Evolutionary conservation across 1,140 invertebrate species (phyloP), one percentile per base, ranked within the genome.

Genomic region (Drosophila auraria): DNA sequence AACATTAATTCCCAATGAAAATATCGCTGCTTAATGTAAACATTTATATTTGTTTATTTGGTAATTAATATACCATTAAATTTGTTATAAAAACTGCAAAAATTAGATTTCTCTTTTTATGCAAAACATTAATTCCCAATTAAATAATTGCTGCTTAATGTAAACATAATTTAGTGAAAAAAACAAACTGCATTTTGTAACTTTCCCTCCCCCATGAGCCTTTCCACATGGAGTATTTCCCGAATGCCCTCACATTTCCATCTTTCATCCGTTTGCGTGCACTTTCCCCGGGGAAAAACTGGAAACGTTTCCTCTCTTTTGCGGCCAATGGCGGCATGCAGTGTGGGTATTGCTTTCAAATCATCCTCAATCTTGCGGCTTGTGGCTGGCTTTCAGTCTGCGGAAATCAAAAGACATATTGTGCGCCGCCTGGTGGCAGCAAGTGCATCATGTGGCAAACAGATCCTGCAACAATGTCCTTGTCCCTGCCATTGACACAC

Each of bases 351-450:
- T 72, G 73, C 51, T 65, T 77, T 65, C 70, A 70, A 82, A 72
- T 82, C 80, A 63, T 49, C 74, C 69, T 68, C 38, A 78, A 70
- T 68, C 17, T 49, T 44, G 53, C 15, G 47, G 58, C 58, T 70
- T 66, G 54, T 36, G 83, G 68, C 63, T 83, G 72, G 51, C 77
- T 78, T 80, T 71, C 70, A 74, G 74, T 77, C 63, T 82, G 53
- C 78, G 78, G 78, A 78, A 82, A 86, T 84, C 82, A 73, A 84
- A 89, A 81, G 83, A 87, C 83, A 84, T 51, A 89, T 89, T 84
- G 83, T 81, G 62, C 72, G 27, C 40, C 54, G 79, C 53, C 60
- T 71, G 69, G 64, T 66, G 68, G 64, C 69, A 63, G 42, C 61
- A 87, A 87, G 84, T 87, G 83, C 84, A 89, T 78, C 78, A 83